A percentile compares a stretch with the other conserved stretches of the same genome.
These are phyloP conservation scores for Emydocephalus ijimae DNA, from an alignment of 2,113 vertebrate genomes.

Conservation along the genomic window DNA sequence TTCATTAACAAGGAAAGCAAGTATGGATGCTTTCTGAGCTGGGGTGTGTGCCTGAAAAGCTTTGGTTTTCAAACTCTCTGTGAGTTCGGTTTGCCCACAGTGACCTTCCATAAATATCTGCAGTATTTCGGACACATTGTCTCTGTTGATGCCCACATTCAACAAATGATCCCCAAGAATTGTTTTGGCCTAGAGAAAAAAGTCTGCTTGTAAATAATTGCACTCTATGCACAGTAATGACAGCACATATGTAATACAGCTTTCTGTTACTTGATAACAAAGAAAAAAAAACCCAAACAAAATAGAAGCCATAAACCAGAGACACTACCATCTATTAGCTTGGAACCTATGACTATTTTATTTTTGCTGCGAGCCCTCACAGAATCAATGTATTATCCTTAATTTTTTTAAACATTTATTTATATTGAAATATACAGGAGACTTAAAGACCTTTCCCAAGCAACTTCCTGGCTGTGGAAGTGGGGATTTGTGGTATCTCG, in stretches of 20 bases:
- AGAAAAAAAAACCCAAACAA: background rate
- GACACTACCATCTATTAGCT: background rate
- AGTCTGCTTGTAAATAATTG: constrained; percentile 26
- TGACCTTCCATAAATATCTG: constrained; percentile 92
- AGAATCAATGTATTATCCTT: background rate
- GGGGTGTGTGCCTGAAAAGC: constrained; percentile 91
- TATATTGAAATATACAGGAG: background rate
- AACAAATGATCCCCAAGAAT: constrained; percentile 87
- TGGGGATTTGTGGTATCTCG: background rate
- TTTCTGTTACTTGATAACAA: background rate
- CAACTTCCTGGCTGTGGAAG: background rate
- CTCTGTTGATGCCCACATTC: constrained; percentile 85
- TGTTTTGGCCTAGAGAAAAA: constrained; percentile 79
- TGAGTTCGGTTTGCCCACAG: constrained; percentile 81
- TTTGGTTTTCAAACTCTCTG: constrained; percentile 88
- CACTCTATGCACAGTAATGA: background rate
- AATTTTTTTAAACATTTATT: background rate
- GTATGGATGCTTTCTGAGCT: constrained; percentile 84
- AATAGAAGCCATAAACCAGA: background rate
- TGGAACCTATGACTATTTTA: background rate
- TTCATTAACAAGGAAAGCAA: constrained; percentile 90
- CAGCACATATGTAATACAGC: background rate
- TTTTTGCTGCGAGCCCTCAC: background rate
- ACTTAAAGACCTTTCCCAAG: background rate
- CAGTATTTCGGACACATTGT: constrained; percentile 93